phyloP scores from a whole-genome alignment of 2,797 vertebrate species.

The Hyperoplus lanceolatus region DNA sequence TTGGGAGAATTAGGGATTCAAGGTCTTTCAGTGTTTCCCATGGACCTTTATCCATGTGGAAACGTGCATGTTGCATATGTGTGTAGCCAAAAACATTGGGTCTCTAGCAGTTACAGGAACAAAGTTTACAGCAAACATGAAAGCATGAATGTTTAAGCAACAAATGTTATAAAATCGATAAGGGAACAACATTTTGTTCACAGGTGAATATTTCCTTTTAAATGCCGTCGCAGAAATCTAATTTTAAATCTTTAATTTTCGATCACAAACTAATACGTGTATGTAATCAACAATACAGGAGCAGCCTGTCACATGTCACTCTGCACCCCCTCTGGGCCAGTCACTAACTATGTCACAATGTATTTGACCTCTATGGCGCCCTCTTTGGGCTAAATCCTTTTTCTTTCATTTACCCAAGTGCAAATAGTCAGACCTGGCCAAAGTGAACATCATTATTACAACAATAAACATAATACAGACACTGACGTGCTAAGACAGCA shows the following conservation, averaged over 20 bases:
- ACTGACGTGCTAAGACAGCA: neutral
- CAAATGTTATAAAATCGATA: too few species aligned
- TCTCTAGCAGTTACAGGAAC: too few species aligned
- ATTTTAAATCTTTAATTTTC: neutral
- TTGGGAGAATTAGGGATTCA: too few species aligned
- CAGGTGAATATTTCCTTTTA: neutral
- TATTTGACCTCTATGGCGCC: slow-evolving; percentile 15
- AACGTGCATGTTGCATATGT: too few species aligned
- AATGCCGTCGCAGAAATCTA: neutral
- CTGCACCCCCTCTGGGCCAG: neutral
- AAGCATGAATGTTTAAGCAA: too few species aligned
- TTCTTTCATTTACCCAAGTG: neutral
- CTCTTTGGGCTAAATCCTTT: slow-evolving; percentile 9
- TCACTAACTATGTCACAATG: neutral
- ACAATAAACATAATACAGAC: neutral
- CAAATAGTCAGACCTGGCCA: neutral
- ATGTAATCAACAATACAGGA: neutral
- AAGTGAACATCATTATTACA: neutral
- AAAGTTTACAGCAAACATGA: too few species aligned
- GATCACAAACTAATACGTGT: neutral
- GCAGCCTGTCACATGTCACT: neutral
- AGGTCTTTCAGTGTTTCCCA: too few species aligned
- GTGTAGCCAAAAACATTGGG: too few species aligned
- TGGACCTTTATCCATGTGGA: too few species aligned
- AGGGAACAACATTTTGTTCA: too few species aligned